Evolutionary conservation across 2,113 vertebrate genomes (phyloP).

Genomic region (Trogon surrucura): DNA sequence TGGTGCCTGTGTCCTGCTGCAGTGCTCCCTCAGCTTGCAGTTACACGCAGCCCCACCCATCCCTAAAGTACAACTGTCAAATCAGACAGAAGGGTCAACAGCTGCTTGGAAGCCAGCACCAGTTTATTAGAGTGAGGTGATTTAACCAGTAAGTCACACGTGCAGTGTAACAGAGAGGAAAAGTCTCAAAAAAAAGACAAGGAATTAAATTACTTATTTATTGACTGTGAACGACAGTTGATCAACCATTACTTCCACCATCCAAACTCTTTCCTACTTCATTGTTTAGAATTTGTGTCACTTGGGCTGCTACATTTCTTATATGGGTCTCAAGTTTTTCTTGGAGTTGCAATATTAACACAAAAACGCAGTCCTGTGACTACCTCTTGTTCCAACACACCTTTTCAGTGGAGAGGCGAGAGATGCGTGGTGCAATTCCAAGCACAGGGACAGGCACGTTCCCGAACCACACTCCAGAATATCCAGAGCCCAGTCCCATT

Average conservation of each 20-base stretch:
- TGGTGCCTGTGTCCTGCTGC: constrained; percentile 57
- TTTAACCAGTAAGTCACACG: not conserved
- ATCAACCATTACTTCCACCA: not conserved
- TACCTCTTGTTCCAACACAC: not conserved
- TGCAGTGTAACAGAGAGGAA: not conserved
- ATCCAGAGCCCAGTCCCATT: not conserved
- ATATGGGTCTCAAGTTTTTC: not conserved
- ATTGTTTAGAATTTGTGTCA: not conserved
- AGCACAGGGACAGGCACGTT: not conserved
- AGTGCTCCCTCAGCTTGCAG: constrained; percentile 56
- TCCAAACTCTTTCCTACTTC: not conserved
- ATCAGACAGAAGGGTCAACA: constrained; percentile 37
- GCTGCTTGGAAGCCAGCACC: constrained; percentile 50
- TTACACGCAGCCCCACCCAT: not conserved
- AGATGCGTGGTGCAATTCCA: not conserved
- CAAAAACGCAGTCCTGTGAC: not conserved
- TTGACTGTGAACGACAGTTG: not conserved
- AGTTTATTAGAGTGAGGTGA: constrained; percentile 47
- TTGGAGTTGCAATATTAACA: not conserved
- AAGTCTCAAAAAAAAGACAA: not conserved
- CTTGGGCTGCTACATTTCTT: not conserved
- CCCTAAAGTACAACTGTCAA: constrained; percentile 49
- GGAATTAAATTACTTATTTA: not conserved
- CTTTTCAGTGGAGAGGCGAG: not conserved
- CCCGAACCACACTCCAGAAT: not conserved